Conservation (phyloP, 1,140 invertebrate species). For the Luehdorfia chinensis region DNA sequence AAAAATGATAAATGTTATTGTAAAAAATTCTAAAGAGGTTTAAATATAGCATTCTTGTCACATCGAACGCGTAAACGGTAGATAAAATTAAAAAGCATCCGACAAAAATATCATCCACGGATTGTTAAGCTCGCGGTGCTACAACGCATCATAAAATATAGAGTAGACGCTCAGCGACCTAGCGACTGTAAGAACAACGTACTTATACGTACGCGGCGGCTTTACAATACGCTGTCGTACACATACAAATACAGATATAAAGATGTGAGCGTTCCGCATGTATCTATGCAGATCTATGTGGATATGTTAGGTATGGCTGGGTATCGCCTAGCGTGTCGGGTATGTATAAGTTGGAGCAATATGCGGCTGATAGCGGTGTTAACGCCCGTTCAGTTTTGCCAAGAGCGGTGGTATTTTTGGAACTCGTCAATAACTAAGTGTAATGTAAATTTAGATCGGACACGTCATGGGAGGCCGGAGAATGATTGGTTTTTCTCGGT, state of each 20-base stretch:
- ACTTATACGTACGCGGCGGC: slow-evolving; percentile 18
- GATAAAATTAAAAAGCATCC: background rate
- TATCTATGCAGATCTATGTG: slow-evolving; percentile 13
- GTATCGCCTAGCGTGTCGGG: background rate
- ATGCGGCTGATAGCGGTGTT: slow-evolving; percentile 65
- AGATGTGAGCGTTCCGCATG: slow-evolving; percentile 12
- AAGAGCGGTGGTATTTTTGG: slow-evolving; percentile 65
- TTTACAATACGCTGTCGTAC: slow-evolving; percentile 18
- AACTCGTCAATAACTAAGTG: slow-evolving; percentile 73
- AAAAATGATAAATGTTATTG: too few relatives aligned
- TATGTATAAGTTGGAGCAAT: slow-evolving; percentile 48
- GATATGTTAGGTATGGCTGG: too few relatives aligned
- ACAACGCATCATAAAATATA: slow-evolving; percentile 23
- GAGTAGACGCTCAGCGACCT: slow-evolving; percentile 26
- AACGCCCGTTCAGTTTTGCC: slow-evolving; percentile 63
- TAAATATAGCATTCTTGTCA: too few relatives aligned
- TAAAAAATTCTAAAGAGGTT: too few relatives aligned
- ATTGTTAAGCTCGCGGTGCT: slow-evolving; percentile 11
- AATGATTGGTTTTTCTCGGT: slow-evolving; percentile 2
- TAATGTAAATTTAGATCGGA: slow-evolving; percentile 54
- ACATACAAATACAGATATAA: slow-evolving; percentile 1
- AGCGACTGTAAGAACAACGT: slow-evolving; percentile 27
- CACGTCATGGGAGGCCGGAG: slow-evolving; percentile 23
- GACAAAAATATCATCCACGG: slow-evolving; percentile 5
- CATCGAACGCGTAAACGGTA: too few relatives aligned